Conservation (phyloP, 2,113 vertebrate genomes). For the Phasianus colchicus region DNA sequence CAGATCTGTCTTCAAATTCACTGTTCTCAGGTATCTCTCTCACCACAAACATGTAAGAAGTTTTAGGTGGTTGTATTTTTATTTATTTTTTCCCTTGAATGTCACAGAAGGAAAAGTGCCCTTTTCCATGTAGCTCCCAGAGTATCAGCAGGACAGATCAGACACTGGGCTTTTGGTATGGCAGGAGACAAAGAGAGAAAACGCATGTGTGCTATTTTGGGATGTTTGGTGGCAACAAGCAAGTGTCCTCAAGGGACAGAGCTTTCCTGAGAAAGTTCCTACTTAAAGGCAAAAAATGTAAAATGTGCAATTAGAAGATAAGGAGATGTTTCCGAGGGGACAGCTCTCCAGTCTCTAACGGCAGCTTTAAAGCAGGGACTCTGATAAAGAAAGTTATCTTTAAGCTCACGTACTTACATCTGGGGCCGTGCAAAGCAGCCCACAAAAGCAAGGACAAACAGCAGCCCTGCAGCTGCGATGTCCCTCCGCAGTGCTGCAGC, state of each 20-base stretch:
- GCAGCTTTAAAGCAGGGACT: neutral
- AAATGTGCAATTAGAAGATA: neutral
- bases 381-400: neutral
- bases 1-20: neutral
- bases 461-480: neutral
- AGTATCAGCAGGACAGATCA: neutral
- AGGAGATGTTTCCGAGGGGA: neutral
- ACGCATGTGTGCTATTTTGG: neutral
- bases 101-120: neutral
- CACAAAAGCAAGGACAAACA: neutral
- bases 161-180: accelerated
- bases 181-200: neutral
- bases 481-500: neutral
- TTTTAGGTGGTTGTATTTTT: neutral
- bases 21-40: neutral
- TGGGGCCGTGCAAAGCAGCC: neutral
- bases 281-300: neutral
- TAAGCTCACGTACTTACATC: neutral
- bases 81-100: neutral
- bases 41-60: neutral
- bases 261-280: neutral
- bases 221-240: neutral
- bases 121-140: neutral
- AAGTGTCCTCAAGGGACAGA: neutral
- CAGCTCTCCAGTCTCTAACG: neutral